Conservation (phyloP, 2,113 vertebrate species). For the Erythrocercus mccallii region DNA sequence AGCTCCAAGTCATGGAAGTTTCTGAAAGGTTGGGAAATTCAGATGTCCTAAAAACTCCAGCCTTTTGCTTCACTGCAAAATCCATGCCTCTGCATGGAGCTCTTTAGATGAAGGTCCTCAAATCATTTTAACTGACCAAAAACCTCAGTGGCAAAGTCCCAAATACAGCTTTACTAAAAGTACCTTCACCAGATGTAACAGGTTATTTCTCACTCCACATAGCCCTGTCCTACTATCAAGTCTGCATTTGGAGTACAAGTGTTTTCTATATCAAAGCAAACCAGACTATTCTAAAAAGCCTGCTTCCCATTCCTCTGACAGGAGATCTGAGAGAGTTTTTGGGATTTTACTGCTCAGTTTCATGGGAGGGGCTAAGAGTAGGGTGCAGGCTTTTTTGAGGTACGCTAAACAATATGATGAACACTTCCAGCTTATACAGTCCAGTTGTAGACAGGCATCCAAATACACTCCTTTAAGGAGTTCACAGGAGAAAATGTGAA, state of each 20-base stretch:
- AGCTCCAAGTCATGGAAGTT: accelerated
- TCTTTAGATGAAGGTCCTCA: not conserved
- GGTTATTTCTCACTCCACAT: not conserved
- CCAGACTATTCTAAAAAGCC: not conserved
- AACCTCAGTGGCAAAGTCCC: not conserved
- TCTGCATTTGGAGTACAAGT: not conserved
- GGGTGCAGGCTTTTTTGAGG: not conserved
- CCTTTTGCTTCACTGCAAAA: not conserved
- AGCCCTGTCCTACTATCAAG: not conserved
- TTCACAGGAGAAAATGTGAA: conserved; percentile 12
- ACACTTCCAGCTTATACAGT: not conserved
- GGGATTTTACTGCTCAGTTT: not conserved
- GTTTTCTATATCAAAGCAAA: not conserved
- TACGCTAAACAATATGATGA: not conserved
- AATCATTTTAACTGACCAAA: not conserved
- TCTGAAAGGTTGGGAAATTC: not conserved
- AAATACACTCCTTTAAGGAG: conserved; percentile 11
- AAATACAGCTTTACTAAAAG: not conserved
- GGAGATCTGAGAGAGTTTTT: not conserved
- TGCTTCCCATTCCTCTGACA: not conserved
- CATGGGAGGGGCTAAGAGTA: not conserved
- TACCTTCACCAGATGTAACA: not conserved
- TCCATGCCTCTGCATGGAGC: not conserved
- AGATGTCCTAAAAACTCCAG: not conserved
- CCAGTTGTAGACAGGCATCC: not conserved